Evolutionary conservation across 2,113 vertebrate species (phyloP), one percentile per base, ranked within the genome.

Genomic region (Nothoprocta perdicaria): DNA sequence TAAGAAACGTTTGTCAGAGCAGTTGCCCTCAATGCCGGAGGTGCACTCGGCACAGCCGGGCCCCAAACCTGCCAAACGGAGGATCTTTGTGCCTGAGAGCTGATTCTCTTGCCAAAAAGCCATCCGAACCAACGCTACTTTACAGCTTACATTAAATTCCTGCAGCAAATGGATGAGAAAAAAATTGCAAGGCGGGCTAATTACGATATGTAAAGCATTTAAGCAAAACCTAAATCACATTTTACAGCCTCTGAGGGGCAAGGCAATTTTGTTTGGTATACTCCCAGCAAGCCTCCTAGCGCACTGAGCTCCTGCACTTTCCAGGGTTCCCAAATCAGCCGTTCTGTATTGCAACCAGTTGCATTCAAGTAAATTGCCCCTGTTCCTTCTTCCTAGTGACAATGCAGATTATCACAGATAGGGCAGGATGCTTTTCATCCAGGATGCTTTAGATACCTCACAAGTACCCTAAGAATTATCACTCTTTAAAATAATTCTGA

Each of bases 201-300:
- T 93, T 92, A 81, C 61, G 66, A 72, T 63, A 86, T 27, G 76
- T 35, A 85, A 91, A 89, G 52, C 80, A 65, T 71, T 94, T 65
- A 80, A 67, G 58, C 22, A 18, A 82, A 62, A 91, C 29, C 80
- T 96, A 92, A 92, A 92, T 95, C 89, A 92, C 24, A 63, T 92
- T 94, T 95, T 91, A 95, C 73, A 87, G 14, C 85, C 76, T 79
- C 27, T 80, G 85, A 84, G 0, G 12, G 80, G 66, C 77, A 85
- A 92, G 53, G 61, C 53, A 79, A 29, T 83, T n/a, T 62, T 33
- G 26, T 18, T 65, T 63, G 14, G 17, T 8, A 6, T 12, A 41
- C 52, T 67, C 73, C 61, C 71, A 83, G 29, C 76, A 57, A 86
- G 46, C 57, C 55, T 2, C 33, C 48, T 23, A 60, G 1, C 0